phyloP scores from a whole-genome alignment of 1,140 invertebrate species.

The Himalopsyche phryganea region DNA sequence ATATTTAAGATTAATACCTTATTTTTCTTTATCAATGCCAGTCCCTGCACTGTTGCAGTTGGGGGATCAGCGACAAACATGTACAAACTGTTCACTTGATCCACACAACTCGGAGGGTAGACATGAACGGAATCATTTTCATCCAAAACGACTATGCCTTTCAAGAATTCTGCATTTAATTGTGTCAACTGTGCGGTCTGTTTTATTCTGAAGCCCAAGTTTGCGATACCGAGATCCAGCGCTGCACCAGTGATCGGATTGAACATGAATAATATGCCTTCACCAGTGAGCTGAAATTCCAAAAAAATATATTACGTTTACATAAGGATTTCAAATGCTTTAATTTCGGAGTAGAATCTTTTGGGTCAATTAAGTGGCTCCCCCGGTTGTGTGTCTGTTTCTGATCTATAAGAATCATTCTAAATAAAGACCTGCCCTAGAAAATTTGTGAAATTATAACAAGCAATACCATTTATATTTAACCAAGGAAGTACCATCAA shows the following conservation, averaged over 20 bases:
- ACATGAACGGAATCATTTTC: constrained; percentile 64
- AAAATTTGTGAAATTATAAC: too few relatives aligned
- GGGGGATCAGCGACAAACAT: constrained; percentile 68
- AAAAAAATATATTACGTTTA: constrained; percentile 16
- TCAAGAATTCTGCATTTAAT: constrained; percentile 69
- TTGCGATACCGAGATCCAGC: constrained; percentile 54
- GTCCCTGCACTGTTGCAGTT: constrained; percentile 67
- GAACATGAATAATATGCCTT: constrained; percentile 74
- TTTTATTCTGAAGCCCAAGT: constrained; percentile 67
- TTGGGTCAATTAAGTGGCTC: too few relatives aligned
- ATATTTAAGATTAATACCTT: constrained; percentile 42
- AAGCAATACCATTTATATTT: too few relatives aligned
- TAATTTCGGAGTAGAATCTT: too few relatives aligned
- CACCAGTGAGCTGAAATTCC: constrained; percentile 62
- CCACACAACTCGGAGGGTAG: constrained; percentile 40
- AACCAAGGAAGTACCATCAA: too few relatives aligned
- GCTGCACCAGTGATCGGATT: constrained; percentile 81
- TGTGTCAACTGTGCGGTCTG: constrained; percentile 71
- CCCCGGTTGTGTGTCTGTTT: too few relatives aligned
- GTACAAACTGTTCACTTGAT: constrained; percentile 60
- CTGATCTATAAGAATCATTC: too few relatives aligned
- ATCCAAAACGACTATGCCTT: constrained; percentile 75
- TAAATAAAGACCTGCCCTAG: too few relatives aligned
- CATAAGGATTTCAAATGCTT: too few relatives aligned
- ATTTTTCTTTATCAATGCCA: constrained; percentile 55